Evolutionary conservation across 2,113 vertebrate genomes (phyloP), one percentile per base, ranked within the genome.

Genomic region (human (Homo sapiens)): DNA sequence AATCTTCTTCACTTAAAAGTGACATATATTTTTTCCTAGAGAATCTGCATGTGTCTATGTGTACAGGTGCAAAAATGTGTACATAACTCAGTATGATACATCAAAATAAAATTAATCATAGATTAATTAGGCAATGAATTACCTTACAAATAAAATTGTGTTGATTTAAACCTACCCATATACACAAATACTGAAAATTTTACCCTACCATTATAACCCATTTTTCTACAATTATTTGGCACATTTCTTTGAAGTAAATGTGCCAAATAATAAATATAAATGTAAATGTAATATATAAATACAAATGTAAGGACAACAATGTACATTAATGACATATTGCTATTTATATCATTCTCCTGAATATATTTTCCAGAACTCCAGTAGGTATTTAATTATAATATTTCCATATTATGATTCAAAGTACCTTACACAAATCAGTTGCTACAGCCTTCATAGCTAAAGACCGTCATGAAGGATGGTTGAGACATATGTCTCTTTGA

Each of bases 401-500:
- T 97, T 97, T 98, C 93, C 92, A 96, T 97, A 86, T 30, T 89
- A 87, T 59, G 92, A 97, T 98, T 98, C 96, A 98, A 98, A 98
- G 87, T 96, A 97, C 80, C 87, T 79, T 20, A 61, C 89, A 98
- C 93, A 98, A 98, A 98, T 98, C 96, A 98, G 91, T 59, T 90
- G 79, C 87, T 97, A 75, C 32, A 97, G 95, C 83, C 78, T 98
- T 98, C 45, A 97, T 87, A 97, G 95, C 55, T 97, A 97, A 75
- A 97, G 88, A 96, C 20, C 96, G 85, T 95, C 96, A 84, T 97
- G 97, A 98, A 98, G 81, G 79, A 90, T 98, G 89, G 89, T 90
- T 93, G 81, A 91, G 96, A 98, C 98, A 98, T 98, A 98, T 97
- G 97, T 97, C 93, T 96, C 90, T 97, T 97, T 78, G 55, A 98